Evolutionary conservation across 1,140 invertebrate species (phyloP).

Genomic region (Drepana arcuata): DNA sequence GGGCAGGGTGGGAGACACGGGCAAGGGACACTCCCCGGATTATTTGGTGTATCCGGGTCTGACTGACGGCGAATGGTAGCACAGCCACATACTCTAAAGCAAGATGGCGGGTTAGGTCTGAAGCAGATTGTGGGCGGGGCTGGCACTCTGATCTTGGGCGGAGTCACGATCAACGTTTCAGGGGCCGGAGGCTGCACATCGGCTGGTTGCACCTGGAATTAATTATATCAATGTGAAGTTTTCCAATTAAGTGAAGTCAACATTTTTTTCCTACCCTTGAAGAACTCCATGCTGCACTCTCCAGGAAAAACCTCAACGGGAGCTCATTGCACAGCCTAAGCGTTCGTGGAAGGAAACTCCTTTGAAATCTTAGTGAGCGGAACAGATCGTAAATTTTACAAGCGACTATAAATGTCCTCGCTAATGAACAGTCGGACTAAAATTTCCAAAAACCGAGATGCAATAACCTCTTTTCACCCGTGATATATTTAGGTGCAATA

Average conservation of each 20-base stretch:
- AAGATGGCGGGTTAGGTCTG: slow-evolving; percentile 26
- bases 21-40: too few relatives aligned
- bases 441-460: neutral
- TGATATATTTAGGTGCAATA: neutral
- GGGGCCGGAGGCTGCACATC: slow-evolving; percentile 26
- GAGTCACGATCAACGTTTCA: slow-evolving; percentile 23
- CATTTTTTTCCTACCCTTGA: too few relatives aligned
- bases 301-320: too few relatives aligned
- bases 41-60: too few relatives aligned
- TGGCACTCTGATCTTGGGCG: slow-evolving; percentile 34
- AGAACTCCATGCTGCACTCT: too few relatives aligned
- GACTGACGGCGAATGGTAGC: slow-evolving; percentile 12
- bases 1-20: too few relatives aligned
- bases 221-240: neutral
- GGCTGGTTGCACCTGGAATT: slow-evolving; percentile 31
- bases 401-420: too few relatives aligned
- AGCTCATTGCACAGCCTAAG: too few relatives aligned
- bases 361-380: too few relatives aligned
- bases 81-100: slow-evolving; percentile 27
- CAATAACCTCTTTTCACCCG: neutral
- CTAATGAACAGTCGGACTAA: neutral
- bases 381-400: too few relatives aligned
- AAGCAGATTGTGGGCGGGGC: slow-evolving; percentile 37
- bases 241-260: neutral
- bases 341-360: too few relatives aligned